phyloP scores from a whole-genome alignment of 2,888 invertebrate species.

The Eudemis profundana region DNA sequence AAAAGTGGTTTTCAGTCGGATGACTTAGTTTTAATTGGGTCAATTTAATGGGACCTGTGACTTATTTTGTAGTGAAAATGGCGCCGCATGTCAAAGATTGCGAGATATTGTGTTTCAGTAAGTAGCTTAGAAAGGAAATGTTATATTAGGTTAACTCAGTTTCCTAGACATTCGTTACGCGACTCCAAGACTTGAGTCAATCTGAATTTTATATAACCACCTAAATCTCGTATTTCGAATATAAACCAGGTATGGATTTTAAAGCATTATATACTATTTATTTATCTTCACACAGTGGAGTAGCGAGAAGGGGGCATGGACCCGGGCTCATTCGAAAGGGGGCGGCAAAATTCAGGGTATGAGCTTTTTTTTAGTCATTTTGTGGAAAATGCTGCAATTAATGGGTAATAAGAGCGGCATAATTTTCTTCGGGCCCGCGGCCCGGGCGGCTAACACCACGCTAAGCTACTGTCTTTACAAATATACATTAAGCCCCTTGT shows the following conservation, averaged over 20 bases:
- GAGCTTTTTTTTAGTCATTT: no score
- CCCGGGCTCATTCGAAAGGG: no score
- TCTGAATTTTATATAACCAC: neutral
- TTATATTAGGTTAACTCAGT: neutral
- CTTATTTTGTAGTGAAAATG: neutral
- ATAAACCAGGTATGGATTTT: neutral
- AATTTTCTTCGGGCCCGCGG: no score
- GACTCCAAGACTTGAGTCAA: neutral
- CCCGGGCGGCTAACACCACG: no score
- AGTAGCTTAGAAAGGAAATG: slow-evolving; percentile 2
- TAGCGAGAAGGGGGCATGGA: no score
- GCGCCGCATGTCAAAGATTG: neutral
- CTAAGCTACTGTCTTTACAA: no score
- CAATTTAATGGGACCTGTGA: neutral
- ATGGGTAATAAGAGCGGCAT: no score
- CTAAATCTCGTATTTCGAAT: neutral
- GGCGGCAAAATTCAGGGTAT: no score
- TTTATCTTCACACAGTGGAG: no score
- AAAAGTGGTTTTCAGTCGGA: slow-evolving; percentile 15
- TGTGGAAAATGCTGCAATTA: no score
- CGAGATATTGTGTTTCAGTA: slow-evolving; percentile 3
- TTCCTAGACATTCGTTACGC: neutral
- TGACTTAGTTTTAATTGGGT: neutral
- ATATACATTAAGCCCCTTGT: no score
- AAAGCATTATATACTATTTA: no score